A percentile compares a stretch with the other conserved stretches of the same genome.
Evolutionary conservation across 2,797 vertebrate species (phyloP).

Genomic region (Ceyx erithaca): DNA sequence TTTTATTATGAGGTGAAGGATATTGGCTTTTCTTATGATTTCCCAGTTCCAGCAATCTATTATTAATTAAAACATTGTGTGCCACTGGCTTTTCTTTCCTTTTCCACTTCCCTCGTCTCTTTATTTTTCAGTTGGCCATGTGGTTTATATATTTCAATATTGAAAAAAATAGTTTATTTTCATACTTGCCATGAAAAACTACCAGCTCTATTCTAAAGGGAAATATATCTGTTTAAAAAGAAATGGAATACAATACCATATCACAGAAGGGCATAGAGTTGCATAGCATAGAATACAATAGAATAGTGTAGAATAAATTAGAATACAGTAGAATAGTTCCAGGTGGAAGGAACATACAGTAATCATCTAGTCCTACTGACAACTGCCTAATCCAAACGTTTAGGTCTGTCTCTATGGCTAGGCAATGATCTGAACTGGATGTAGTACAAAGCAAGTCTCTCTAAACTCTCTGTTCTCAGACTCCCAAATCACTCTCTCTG

Average conservation of each 20-base stretch:
- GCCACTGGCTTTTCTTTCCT: conserved; percentile 10
- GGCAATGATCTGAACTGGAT: background rate
- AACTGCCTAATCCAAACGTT: background rate
- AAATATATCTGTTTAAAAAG: background rate
- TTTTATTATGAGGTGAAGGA: conserved; percentile 44
- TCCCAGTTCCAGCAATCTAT: conserved; percentile 7
- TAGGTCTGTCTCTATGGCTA: background rate
- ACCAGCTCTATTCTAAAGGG: background rate
- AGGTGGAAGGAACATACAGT: background rate
- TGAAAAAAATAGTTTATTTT: background rate
- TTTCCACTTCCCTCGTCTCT: background rate
- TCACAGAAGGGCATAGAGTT: background rate
- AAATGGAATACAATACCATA: background rate
- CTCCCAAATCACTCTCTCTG: background rate
- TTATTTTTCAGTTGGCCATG: background rate
- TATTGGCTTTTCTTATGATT: conserved; percentile 59
- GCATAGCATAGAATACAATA: too few relatives aligned
- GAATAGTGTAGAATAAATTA: background rate
- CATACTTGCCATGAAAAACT: background rate
- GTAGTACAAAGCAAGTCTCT: background rate
- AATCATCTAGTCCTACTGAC: background rate
- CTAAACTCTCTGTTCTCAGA: background rate
- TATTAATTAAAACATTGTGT: conserved; percentile 65
- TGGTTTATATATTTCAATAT: background rate
- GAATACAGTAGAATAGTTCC: background rate